These are phyloP conservation scores for Gasterosteus aculeatus DNA, from an alignment of 2,113 vertebrate species.

Conservation along the genomic window DNA sequence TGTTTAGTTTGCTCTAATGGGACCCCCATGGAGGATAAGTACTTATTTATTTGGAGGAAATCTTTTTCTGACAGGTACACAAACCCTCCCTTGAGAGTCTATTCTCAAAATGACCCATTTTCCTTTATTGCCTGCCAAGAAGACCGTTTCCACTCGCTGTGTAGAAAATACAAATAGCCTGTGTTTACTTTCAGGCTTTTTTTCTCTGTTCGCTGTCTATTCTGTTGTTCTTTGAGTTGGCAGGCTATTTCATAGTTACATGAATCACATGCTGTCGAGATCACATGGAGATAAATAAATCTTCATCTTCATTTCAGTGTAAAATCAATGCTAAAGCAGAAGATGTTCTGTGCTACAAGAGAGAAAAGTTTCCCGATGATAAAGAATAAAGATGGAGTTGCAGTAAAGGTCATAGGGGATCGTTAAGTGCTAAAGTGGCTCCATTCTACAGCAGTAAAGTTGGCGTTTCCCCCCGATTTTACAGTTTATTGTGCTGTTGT, in stretches of 20 bases:
- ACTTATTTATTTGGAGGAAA: conserved; percentile 26
- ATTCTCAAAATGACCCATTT: conserved; percentile 38
- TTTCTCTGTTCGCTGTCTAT: conserved; percentile 14
- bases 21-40: conserved; percentile 18
- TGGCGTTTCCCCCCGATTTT: conserved; percentile 29
- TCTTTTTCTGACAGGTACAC: conserved; percentile 12
- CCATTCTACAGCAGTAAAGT: conserved; percentile 9
- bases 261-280: conserved; percentile 36
- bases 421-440: conserved; percentile 26
- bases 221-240: conserved; percentile 16
- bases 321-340: conserved; percentile 68
- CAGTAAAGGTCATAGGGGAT: conserved; percentile 30
- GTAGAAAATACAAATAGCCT: conserved; percentile 44
- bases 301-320: conserved; percentile 52
- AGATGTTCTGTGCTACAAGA: conserved; percentile 7
- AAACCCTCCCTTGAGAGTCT: conserved; percentile 25
- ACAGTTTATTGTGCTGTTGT: conserved; percentile 31
- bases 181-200: conserved; percentile 43
- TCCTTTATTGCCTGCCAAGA: conserved; percentile 39
- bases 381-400: conserved; percentile 43
- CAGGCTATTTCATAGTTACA: conserved; percentile 32
- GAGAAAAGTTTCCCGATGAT: not conserved
- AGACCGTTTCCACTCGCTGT: conserved; percentile 31
- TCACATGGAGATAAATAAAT: conserved; percentile 41
- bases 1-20: conserved; percentile 32